A percentile compares a stretch with the other conserved stretches of the same genome.
Conservation (phyloP, 30 jellyfish, hydroid and myxozoan genomes). For the Catostylus mosaicus region DNA sequence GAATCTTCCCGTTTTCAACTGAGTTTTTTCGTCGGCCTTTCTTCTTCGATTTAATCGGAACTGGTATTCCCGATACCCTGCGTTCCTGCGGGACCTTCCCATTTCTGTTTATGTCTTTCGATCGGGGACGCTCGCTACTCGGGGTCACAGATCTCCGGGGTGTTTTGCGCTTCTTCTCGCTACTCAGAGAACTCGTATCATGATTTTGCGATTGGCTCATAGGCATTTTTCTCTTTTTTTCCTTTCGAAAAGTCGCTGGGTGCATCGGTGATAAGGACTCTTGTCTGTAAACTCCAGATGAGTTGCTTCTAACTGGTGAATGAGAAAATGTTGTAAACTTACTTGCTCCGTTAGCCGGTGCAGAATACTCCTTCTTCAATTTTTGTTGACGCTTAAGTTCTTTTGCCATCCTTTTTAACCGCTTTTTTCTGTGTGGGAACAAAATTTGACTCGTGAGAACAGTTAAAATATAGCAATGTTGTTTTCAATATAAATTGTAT, state of each 20-base stretch:
- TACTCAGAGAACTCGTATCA: not conserved
- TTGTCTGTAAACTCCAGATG: not conserved
- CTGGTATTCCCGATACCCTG: constrained; percentile 28
- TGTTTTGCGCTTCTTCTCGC: not conserved
- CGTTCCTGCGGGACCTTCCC: constrained; percentile 5
- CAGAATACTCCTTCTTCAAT: not conserved
- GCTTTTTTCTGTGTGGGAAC: constrained; percentile 21
- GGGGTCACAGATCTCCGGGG: not conserved
- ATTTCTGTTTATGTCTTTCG: not conserved
- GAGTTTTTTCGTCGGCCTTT: constrained; percentile 1
- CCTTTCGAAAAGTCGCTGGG: constrained; percentile 36
- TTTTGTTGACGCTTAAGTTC: constrained; percentile 12
- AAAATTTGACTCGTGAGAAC: too few relatives aligned
- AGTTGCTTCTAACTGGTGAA: constrained; percentile 9
- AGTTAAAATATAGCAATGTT: too few relatives aligned
- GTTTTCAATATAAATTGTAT: too few relatives aligned
- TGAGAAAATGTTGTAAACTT: not conserved
- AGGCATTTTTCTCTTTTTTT: not conserved
- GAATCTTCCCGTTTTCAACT: not conserved
- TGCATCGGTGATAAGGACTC: constrained; percentile 34
- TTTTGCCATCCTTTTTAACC: constrained; percentile 16
- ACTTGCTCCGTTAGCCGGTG: not conserved
- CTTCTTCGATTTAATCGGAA: constrained; percentile 15
- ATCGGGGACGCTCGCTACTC: not conserved
- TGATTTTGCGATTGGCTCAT: not conserved